Conservation (phyloP, 1,140 invertebrate species). For the Palaemon carinicauda region DNA sequence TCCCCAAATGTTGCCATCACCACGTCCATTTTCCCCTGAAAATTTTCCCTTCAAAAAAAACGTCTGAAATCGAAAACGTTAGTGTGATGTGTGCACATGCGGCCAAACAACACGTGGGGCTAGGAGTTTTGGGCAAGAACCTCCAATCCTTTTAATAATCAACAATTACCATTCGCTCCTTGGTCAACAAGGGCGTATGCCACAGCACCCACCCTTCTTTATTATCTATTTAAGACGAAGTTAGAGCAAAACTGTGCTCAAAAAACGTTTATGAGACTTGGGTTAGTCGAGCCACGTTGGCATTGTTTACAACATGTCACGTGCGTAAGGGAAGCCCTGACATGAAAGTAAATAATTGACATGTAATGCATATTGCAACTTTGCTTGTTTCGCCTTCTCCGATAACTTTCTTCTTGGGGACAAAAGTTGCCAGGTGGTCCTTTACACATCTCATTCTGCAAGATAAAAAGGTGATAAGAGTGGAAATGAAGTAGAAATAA, state of each 20-base stretch:
- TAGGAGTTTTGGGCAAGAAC: conserved; percentile 42
- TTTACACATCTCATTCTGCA: background rate
- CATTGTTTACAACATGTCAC: conserved; percentile 59
- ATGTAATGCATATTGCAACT: conserved; percentile 59
- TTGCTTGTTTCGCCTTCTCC: conserved; percentile 17
- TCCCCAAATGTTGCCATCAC: conserved; percentile 7
- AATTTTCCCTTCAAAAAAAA: conserved; percentile 14
- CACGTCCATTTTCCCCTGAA: background rate
- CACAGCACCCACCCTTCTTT: conserved; percentile 32
- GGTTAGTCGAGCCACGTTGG: conserved; percentile 31
- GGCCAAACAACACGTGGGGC: conserved; percentile 38
- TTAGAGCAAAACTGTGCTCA: conserved; percentile 6
- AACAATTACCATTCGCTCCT: conserved; percentile 46
- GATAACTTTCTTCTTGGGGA: no score
- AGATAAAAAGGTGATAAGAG: background rate
- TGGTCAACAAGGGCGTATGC: conserved; percentile 39
- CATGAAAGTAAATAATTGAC: conserved; percentile 58
- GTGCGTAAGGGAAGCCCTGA: conserved; percentile 57
- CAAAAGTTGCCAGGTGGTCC: background rate
- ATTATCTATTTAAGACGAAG: conserved; percentile 36
- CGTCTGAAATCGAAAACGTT: conserved; percentile 29
- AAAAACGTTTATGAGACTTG: conserved; percentile 22
- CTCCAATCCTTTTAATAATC: conserved; percentile 55
- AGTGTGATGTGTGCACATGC: conserved; percentile 3
- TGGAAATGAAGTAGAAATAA: conserved; percentile 38